Base-by-base conservation (phyloP, 2,888 invertebrate species). In the Pseudeuparius sepicola region DNA sequence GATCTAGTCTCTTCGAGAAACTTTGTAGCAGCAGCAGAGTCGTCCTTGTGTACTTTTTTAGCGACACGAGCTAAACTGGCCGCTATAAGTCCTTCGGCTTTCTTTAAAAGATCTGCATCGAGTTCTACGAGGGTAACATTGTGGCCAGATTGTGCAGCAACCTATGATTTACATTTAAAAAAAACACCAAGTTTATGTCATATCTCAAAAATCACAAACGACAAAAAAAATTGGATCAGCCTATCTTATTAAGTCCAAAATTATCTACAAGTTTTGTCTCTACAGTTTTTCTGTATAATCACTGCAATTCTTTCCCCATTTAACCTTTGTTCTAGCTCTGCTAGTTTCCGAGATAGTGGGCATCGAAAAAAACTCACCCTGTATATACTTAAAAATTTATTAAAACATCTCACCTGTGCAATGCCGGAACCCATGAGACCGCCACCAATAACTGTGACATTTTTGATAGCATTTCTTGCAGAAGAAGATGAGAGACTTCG, bases 371-470 rank as follows among this genome's bases (percentile, higher is more conserved):
- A n/a, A n/a, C n/a, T n/a, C n/a, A n/a, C n/a, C n/a, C n/a, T n/a
- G n/a, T n/a, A n/a, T n/a, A 4, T 26, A 15, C 23, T 17, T 14
- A 25, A 20, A 24, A 14, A 13, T 36, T n/a, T n/a, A n/a, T n/a
- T n/a, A n/a, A n/a, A n/a, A n/a, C n/a, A n/a, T n/a, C 52, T 57
- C 66, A 85, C 87, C 75, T 90, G 88, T 32, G 88, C 87, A 52
- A 89, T 88, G 35, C 89, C 89, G 31, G 84, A 77, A 3, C 89
- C 89, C 89, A 89, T 89, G 10, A 86, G 64, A 4, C 89, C 88
- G 29, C 85, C 82, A 6, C 88, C 89, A 44, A 89, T 78, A 12
- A 89, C 71, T 4, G 84, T 80, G 15, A 89, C 78, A 65, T 82
- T 77, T 60, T 84, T 81, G 27, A 87, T 77, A n/a, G 57, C 55